Evolutionary conservation across 2,113 vertebrate genomes (phyloP), one percentile per base, ranked within the genome.

Genomic region (Alligator sinensis): DNA sequence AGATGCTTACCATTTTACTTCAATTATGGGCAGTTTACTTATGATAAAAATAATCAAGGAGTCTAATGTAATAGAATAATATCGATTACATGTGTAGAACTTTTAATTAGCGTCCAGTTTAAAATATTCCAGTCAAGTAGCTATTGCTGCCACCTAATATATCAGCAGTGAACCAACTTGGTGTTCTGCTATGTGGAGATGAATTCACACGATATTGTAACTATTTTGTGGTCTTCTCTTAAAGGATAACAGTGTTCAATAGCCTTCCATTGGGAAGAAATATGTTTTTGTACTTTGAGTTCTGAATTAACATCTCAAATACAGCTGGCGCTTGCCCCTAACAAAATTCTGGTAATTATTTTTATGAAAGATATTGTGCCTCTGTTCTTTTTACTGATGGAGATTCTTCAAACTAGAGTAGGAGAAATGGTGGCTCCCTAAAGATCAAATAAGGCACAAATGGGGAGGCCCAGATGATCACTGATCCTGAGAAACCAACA

Each of bases 251-350:
- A 74, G 94, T 87, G 64, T 27, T 54, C 54, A 87, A 25, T 15
- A 89, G 30, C 58, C 95, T 91, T 96, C 86, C 62, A 84, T 6
- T 66, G 55, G 34, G 24, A 88, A 64, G 58, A 83, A 77, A 9
- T 28, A 80, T 80, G 7, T 84, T 80, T 93, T 93, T 85, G n/a
- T 87, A 27, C 38, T 82, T 77, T 91, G 55, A 89, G 15, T 25
- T 89, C n/a, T 82, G 60, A 95, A 82, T 87, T 79, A 90, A 66
- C 3, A 2, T 63, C 28, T 22, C 18, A 84, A 77, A 24, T 85
- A 81, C 82, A 92, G 87, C 14, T 68, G 60, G 22, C 86, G 57
- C n/a, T 92, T 92, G 30, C 47, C 17, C 3, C 6, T 89, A 87
- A 78, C 87, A 22, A 6, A 91, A 64, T 93, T 89, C 80, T 75